phyloP scores from a whole-genome alignment of 1,140 invertebrate genomes.

The Drosophila gunungcola region DNA sequence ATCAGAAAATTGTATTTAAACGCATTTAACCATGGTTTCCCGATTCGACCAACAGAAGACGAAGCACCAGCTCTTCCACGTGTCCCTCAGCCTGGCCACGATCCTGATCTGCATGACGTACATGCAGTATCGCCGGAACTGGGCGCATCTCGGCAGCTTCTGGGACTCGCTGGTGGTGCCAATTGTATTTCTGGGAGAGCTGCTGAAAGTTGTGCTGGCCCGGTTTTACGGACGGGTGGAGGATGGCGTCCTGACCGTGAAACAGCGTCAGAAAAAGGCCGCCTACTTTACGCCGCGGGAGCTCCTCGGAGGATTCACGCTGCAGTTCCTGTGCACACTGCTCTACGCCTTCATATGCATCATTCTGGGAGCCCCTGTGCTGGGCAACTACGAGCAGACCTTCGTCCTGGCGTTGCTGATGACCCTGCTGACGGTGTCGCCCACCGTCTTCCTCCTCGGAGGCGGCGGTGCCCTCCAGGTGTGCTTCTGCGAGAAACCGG shows the following conservation, averaged over 20 bases:
- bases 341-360: slow-evolving; percentile 81
- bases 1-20: slow-evolving; percentile 24
- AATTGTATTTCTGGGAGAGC: slow-evolving; percentile 78
- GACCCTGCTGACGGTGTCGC: slow-evolving; percentile 77
- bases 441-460: slow-evolving; percentile 78
- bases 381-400: slow-evolving; percentile 82
- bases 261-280: slow-evolving; percentile 76
- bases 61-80: slow-evolving; percentile 82
- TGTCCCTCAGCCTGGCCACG: slow-evolving; percentile 76
- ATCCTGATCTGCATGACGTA: slow-evolving; percentile 82
- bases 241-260: slow-evolving; percentile 60
- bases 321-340: slow-evolving; percentile 77
- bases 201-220: slow-evolving; percentile 74
- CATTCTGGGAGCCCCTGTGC: slow-evolving; percentile 80
- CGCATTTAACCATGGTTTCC: slow-evolving; percentile 65
- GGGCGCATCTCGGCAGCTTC: slow-evolving; percentile 77
- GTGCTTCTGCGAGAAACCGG: slow-evolving; percentile 82
- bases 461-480: slow-evolving; percentile 77
- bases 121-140: slow-evolving; percentile 78
- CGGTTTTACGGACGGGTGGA: slow-evolving; percentile 72
- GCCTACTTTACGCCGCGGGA: slow-evolving; percentile 70
- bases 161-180: slow-evolving; percentile 83
- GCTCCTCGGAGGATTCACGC: slow-evolving; percentile 64
- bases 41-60: slow-evolving; percentile 82
- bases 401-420: slow-evolving; percentile 78